phyloP scores from a whole-genome alignment of 2,113 vertebrate genomes.

The Saguinus midas region DNA sequence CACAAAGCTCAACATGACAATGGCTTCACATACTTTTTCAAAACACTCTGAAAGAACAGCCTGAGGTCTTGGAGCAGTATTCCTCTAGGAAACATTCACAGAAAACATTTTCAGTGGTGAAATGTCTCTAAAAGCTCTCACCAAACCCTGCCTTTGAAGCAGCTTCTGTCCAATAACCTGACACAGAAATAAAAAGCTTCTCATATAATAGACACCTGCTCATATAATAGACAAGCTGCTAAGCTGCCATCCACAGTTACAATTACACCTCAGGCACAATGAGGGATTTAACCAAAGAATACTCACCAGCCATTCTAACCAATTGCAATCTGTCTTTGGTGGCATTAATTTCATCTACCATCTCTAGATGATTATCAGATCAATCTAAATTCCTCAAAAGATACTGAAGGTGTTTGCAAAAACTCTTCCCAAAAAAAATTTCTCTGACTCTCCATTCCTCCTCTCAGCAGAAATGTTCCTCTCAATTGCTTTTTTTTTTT shows the following conservation, averaged over 20 bases:
- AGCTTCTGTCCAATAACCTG: not conserved
- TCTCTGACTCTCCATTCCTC: not conserved
- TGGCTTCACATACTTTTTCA: not conserved
- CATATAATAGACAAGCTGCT: not conserved
- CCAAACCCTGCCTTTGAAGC: not conserved
- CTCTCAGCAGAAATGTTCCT: not conserved
- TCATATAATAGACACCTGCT: not conserved
- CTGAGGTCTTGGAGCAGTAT: not conserved
- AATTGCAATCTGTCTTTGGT: not conserved
- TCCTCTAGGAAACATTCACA: not conserved
- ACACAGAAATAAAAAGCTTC: not conserved
- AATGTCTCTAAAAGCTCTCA: slow-evolving; percentile 6
- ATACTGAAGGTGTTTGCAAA: not conserved
- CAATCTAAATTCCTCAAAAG: not conserved
- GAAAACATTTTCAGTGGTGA: not conserved
- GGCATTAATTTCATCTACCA: not conserved
- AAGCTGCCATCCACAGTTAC: not conserved
- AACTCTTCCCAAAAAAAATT: not conserved
- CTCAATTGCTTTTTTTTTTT: not conserved
- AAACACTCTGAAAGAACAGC: slow-evolving; percentile 13
- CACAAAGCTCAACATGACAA: not conserved
- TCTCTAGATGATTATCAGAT: not conserved
- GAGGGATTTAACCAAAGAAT: not conserved
- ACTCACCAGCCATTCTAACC: not conserved
- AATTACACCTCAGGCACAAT: not conserved